Conservation (phyloP, 2,113 vertebrate species). For the Deroptyus accipitrinus region DNA sequence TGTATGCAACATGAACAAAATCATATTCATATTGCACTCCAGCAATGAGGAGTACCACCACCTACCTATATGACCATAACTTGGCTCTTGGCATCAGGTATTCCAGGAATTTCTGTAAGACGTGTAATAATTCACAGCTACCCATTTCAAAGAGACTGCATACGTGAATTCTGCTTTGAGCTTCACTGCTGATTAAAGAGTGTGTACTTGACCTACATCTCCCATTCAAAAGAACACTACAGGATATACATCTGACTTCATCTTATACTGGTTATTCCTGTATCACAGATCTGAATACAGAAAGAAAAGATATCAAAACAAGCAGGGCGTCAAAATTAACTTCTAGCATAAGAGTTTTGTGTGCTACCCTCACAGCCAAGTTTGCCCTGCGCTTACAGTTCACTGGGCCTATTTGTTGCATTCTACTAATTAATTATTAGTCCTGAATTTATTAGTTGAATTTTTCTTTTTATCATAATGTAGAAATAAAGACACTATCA, state of each 20-base stretch:
- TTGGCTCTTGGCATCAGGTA: background rate
- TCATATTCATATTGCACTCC: background rate
- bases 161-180: background rate
- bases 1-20: background rate
- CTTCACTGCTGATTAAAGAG: background rate
- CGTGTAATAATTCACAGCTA: background rate
- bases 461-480: background rate
- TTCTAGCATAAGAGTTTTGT: background rate
- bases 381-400: background rate
- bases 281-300: background rate
- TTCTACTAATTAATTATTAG: background rate
- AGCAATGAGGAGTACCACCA: background rate
- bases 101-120: background rate
- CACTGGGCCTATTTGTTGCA: background rate
- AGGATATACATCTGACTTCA: background rate
- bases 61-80: no score
- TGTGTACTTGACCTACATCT: constrained; percentile 8
- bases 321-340: background rate
- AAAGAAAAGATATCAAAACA: background rate
- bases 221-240: background rate
- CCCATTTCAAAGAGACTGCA: background rate
- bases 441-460: background rate
- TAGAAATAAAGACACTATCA: background rate
- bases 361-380: background rate
- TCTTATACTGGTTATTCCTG: background rate